Evolutionary conservation across 2,888 invertebrate genomes (phyloP), one percentile per base, ranked within the genome.

Genomic region (Lithosia quadra): DNA sequence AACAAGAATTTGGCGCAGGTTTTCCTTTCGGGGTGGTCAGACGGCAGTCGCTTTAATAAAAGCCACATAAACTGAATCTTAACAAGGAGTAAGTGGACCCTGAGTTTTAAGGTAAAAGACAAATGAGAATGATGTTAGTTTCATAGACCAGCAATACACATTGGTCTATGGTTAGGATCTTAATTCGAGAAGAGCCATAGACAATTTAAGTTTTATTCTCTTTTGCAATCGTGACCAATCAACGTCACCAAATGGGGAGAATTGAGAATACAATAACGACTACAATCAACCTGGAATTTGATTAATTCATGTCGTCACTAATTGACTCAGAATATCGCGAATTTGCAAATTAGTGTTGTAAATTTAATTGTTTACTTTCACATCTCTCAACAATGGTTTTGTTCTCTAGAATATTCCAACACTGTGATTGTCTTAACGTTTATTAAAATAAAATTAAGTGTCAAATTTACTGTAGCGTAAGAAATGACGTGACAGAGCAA

Each of bases 401-500:
- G 24, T 39, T 60, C 15, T 60, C 60, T 18, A 9, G 39, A 72
- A 58, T 76, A 71, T 74, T 71, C 69, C 65, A 28, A 28, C 28
- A 76, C 75, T 72, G 80, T 76, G 79, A 77, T 76, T 75, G 75
- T 72, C 71, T 72, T 77, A 71, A 76, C 67, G 68, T 13, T 74
- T 72, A 72, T 24, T 18, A 22, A 22, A 56, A 81, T 81, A 81
- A 85, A 83, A 84, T 79, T 79, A 82, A 79, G 80, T 79, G 72
- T 79, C 81, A 79, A 81, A 84, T 85, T 81, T 78, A 76, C 80
- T 79, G 81, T 82, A 82, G 83, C 77, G 74, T 84, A 86, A 83
- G 86, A 84, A 87, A 87, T 83, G 85, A 86, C 84, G 86, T 85
- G 86, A 85, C 82, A 83, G 84, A 83, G 86, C 85, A 85, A 85